Evolutionary conservation across 2,888 invertebrate species (phyloP).

Genomic region (Endotricha flammealis): DNA sequence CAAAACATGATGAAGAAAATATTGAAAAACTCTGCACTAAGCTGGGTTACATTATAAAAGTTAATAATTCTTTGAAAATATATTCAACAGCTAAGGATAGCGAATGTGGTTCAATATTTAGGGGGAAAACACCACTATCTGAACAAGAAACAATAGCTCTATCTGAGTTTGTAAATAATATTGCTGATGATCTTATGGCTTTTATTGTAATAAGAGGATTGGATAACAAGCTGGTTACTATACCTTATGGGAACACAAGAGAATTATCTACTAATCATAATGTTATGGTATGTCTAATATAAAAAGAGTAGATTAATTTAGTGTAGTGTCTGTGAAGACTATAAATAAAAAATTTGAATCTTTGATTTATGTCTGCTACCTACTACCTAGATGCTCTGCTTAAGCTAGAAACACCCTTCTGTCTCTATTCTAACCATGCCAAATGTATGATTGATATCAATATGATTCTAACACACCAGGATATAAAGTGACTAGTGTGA

Average conservation of each 20-base stretch:
- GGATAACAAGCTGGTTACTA: constrained; percentile 44
- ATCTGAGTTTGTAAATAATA: constrained; percentile 40
- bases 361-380: too few species aligned
- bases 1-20: too few species aligned
- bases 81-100: constrained; percentile 24
- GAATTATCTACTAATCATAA: constrained; percentile 42
- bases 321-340: too few species aligned
- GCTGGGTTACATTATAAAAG: too few species aligned
- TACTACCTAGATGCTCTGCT: too few species aligned
- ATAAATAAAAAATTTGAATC: background rate
- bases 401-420: background rate
- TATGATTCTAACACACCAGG: too few species aligned
- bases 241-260: constrained; percentile 43
- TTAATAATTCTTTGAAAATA: too few species aligned
- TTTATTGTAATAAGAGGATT: constrained; percentile 59
- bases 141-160: constrained; percentile 52
- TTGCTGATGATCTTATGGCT: constrained; percentile 44
- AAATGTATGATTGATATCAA: too few species aligned
- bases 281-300: constrained; percentile 53
- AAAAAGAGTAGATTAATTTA: too few species aligned
- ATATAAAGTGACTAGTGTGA: too few species aligned
- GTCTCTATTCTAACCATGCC: too few species aligned
- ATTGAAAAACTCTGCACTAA: too few species aligned
- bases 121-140: constrained; percentile 43
- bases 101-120: constrained; percentile 46